phyloP scores from a whole-genome alignment of 2,888 invertebrate genomes.

The Amblyjoppa proteus region DNA sequence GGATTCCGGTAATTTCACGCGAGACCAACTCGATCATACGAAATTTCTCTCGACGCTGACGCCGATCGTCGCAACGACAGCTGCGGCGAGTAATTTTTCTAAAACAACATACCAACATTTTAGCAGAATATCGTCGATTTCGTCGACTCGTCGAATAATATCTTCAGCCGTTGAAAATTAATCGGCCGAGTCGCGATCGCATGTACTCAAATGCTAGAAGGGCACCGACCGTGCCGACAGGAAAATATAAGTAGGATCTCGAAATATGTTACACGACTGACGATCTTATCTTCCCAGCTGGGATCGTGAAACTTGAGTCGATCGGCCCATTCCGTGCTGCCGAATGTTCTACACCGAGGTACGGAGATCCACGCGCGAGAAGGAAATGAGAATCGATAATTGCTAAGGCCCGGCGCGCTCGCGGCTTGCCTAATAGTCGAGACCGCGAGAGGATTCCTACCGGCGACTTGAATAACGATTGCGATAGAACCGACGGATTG shows the following conservation, averaged over 20 bases:
- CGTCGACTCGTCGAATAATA: background rate
- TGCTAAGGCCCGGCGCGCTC: conserved; percentile 39
- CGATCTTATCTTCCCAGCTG: conserved; percentile 55
- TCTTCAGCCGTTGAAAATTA: conserved; percentile 1
- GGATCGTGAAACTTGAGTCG: conserved; percentile 30
- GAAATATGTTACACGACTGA: conserved; percentile 49
- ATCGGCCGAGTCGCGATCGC: conserved; percentile 30
- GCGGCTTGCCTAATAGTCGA: conserved; percentile 58
- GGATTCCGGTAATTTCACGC: conserved; percentile 49
- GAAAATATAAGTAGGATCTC: conserved; percentile 52
- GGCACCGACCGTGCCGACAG: conserved; percentile 29
- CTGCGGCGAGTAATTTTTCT: background rate
- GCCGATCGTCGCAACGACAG: background rate
- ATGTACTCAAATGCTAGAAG: conserved; percentile 16
- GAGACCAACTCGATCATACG: background rate
- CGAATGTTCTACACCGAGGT: conserved; percentile 41
- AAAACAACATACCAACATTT: no score
- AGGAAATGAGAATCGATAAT: conserved; percentile 67
- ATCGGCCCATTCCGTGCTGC: conserved; percentile 52
- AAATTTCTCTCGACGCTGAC: conserved; percentile 19
- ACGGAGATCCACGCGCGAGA: conserved; percentile 51
- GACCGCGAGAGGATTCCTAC: conserved; percentile 47
- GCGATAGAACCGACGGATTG: conserved; percentile 47
- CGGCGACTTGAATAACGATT: conserved; percentile 52
- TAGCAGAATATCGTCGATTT: no score